A percentile compares a stretch with the other conserved stretches of the same genome.
These are phyloP conservation scores for Phrynocephalus vlangalii DNA, from an alignment of 2,797 vertebrate genomes.

Conservation along the genomic window DNA sequence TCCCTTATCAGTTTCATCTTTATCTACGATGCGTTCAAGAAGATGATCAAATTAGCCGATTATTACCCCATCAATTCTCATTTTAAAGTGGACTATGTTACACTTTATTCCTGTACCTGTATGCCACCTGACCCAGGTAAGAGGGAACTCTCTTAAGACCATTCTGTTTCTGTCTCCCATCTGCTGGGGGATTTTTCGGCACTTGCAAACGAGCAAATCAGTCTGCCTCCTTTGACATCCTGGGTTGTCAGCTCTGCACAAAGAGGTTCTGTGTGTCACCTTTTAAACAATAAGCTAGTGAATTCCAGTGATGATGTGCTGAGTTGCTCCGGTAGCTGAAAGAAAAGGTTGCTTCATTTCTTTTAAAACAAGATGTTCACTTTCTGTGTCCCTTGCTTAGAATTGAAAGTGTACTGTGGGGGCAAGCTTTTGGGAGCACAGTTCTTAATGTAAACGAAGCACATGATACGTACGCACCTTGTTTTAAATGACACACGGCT, in stretches of 20 bases:
- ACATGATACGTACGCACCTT: too few species aligned
- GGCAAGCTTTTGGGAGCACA: too few species aligned
- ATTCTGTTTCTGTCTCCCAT: neutral
- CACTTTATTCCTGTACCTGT: slow-evolving; percentile 90
- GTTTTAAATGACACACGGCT: too few species aligned
- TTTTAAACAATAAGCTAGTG: neutral
- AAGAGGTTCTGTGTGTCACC: neutral
- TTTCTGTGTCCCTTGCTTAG: too few species aligned
- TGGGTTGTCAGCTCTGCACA: too few species aligned
- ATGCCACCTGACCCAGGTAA: slow-evolving; percentile 86
- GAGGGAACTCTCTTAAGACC: slow-evolving; percentile 17
- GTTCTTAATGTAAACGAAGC: too few species aligned
- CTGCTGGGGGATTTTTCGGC: neutral
- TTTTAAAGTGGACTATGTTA: slow-evolving; percentile 86
- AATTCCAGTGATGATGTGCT: neutral
- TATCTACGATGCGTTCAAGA: slow-evolving; percentile 98
- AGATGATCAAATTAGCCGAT: slow-evolving; percentile 94
- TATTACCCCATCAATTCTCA: slow-evolving; percentile 92
- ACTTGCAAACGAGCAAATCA: neutral
- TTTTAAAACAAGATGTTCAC: too few species aligned
- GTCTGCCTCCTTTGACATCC: neutral
- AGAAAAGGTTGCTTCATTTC: too few species aligned
- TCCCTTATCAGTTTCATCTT: slow-evolving; percentile 99
- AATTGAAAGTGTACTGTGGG: too few species aligned
- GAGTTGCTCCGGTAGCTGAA: too few species aligned